phyloP scores from a whole-genome alignment of 2,797 vertebrate genomes.

The Taeniopygia guttata region DNA sequence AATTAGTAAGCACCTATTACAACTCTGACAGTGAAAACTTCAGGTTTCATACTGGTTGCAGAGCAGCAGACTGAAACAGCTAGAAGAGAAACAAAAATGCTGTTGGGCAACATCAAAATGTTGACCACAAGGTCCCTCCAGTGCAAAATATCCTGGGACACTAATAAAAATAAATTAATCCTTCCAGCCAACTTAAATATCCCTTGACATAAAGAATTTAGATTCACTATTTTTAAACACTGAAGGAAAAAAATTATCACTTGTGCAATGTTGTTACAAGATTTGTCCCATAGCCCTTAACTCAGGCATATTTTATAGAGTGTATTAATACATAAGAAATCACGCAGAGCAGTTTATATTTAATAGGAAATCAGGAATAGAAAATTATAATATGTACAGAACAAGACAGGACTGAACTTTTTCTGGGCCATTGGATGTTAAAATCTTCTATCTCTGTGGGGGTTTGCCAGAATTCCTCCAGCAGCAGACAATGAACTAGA shows the following conservation, averaged over 20 bases:
- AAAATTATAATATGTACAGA: neutral
- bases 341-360: neutral
- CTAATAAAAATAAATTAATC: constrained; percentile 42
- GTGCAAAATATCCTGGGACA: constrained; percentile 22
- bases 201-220: constrained; percentile 36
- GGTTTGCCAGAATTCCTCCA: constrained; percentile 19
- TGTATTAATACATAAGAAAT: neutral
- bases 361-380: neutral
- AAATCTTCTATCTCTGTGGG: neutral
- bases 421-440: neutral
- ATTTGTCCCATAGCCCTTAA: constrained; percentile 27
- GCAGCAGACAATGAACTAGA: constrained; percentile 9
- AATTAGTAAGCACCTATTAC: constrained; percentile 44
- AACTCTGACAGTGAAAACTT: neutral
- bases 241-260: neutral
- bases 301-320: neutral
- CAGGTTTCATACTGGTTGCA: neutral
- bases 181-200: constrained; percentile 46
- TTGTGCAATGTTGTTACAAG: constrained; percentile 37
- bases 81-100: neutral
- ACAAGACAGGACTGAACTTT: neutral
- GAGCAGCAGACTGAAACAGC: neutral
- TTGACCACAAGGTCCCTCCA: neutral
- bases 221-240: constrained; percentile 48
- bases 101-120: neutral